These are phyloP conservation scores for Agrypnus murinus DNA, from an alignment of 2,888 invertebrate species.

Conservation along the genomic window DNA sequence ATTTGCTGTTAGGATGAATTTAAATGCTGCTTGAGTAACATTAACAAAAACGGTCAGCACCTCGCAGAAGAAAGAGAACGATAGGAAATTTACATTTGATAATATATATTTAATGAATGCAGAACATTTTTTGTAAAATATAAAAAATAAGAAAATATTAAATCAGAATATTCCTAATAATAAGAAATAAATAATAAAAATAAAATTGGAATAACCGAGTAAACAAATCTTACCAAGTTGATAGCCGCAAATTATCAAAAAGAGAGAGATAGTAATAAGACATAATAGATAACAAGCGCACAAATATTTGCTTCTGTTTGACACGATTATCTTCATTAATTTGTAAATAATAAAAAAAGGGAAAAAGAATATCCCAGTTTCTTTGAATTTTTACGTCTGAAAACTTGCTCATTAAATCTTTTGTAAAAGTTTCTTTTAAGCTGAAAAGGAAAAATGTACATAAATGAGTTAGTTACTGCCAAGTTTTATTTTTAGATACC, in stretches of 20 bases:
- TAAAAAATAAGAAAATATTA: no score
- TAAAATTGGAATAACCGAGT: constrained; percentile 12
- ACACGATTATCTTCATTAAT: constrained; percentile 27
- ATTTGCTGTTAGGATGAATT: constrained; percentile 4
- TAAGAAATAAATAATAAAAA: no score
- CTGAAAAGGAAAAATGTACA: no score
- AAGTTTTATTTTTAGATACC: background rate
- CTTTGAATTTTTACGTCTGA: background rate
- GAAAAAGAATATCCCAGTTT: background rate
- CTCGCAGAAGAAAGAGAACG: no score
- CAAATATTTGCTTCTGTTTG: constrained; percentile 35
- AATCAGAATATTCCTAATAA: background rate
- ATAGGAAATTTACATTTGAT: no score
- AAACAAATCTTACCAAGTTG: constrained; percentile 32
- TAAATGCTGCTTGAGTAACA: no score
- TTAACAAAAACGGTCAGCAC: no score
- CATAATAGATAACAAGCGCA: constrained; percentile 33
- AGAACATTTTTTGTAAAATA: no score
- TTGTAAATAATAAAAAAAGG: background rate
- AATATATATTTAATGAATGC: no score
- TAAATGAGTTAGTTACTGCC: no score
- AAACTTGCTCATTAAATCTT: constrained; percentile 8
- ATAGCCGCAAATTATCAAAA: constrained; percentile 41
- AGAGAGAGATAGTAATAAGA: constrained; percentile 2
- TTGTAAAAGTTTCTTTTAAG: background rate